Conservation (phyloP, 2,888 invertebrate species). For the Tortrix viridana region DNA sequence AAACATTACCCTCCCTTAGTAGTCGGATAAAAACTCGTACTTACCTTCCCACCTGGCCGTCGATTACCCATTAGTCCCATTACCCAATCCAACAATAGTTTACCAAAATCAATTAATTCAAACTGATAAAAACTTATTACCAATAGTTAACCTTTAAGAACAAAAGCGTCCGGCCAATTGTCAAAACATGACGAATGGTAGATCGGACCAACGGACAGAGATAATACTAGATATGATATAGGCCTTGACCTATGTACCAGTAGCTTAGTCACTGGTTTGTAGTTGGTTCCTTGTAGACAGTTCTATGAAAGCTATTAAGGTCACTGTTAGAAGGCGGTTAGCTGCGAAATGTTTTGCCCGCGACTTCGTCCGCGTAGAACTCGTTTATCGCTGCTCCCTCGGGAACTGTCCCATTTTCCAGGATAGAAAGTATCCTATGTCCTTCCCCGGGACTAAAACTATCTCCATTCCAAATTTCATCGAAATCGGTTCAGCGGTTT, state of each 20-base stretch:
- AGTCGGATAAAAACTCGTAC: too few relatives aligned
- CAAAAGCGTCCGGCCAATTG: conserved; percentile 38
- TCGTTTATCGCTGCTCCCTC: too few relatives aligned
- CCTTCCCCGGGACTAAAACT: too few relatives aligned
- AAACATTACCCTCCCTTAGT: too few relatives aligned
- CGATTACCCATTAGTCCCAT: too few relatives aligned
- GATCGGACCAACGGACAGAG: conserved; percentile 39
- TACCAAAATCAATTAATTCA: conserved; percentile 23
- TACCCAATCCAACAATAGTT: too few relatives aligned
- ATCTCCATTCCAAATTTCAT: too few relatives aligned
- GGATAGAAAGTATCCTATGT: too few relatives aligned
- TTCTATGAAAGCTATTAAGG: conserved; percentile 10
- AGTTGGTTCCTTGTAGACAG: conserved; percentile 12
- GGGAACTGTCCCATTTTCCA: too few relatives aligned
- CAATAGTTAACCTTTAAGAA: conserved; percentile 36
- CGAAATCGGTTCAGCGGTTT: too few relatives aligned
- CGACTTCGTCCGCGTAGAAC: too few relatives aligned
- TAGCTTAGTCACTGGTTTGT: conserved; percentile 4
- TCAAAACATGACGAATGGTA: conserved; percentile 47
- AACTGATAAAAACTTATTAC: conserved; percentile 27
- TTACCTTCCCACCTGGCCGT: too few relatives aligned
- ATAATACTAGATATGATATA: conserved; percentile 20
- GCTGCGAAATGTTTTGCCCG: background rate
- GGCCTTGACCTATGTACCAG: conserved; percentile 40
- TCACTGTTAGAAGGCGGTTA: background rate